These are phyloP conservation scores for Cataglyphis cursor DNA, from an alignment of 2,888 invertebrate genomes.

Conservation along the genomic window DNA sequence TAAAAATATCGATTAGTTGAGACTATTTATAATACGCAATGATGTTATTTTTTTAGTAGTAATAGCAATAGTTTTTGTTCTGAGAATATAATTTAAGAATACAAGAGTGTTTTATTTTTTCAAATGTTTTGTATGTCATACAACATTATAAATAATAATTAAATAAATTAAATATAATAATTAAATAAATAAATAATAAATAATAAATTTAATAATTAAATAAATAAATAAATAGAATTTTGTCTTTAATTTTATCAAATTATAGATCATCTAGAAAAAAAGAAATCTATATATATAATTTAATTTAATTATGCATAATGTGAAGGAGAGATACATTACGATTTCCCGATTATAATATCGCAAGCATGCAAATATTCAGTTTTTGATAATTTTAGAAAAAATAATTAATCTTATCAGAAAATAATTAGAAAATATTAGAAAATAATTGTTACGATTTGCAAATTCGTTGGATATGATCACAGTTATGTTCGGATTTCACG, in stretches of 20 bases:
- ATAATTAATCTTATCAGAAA: background rate
- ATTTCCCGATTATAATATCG: background rate
- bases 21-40: background rate
- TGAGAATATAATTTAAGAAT: background rate
- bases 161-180: no score
- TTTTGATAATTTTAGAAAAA: background rate
- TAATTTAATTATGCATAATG: background rate
- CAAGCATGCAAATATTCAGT: background rate
- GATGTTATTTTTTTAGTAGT: background rate
- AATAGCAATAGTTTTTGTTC: background rate
- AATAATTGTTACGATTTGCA: background rate
- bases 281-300: background rate
- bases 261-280: background rate
- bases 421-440: background rate
- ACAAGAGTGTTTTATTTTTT: background rate
- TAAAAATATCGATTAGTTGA: background rate
- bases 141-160: background rate
- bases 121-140: background rate
- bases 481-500: slow-evolving; percentile 1
- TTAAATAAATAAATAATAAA: no score
- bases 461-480: background rate
- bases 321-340: background rate
- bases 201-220: no score
- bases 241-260: background rate
- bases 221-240: background rate